Evolutionary conservation across 1,140 invertebrate species (phyloP), one percentile per base, ranked within the genome.

Genomic region (Euura saliciscinereae): DNA sequence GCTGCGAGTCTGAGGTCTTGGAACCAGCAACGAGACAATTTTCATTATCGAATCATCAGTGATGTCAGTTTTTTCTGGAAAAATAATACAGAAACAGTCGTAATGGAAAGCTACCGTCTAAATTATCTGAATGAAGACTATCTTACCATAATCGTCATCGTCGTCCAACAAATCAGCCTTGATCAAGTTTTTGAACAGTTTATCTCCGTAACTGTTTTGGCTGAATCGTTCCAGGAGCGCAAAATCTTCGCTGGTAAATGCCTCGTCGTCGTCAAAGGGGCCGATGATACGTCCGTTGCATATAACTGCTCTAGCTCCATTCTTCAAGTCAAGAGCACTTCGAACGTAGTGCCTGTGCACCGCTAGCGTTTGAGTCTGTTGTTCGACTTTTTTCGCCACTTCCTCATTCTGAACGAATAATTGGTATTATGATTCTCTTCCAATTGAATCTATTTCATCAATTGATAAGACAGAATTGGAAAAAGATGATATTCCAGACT

Each of bases 241-340:
- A 85, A 99, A 98, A 87, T 99, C 98, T 72, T 98, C 97, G 28
- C 90, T 87, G n/a, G 92, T 93, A 84, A 99, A 98, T 44, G 84
- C 83, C 84, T 99, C 98, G 64, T 89, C 85, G 0, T 89, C 82
- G 2, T 90, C 86, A 6, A 99, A 89, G 0, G 97, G 96, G 5
- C 97, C 98, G 71, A 98, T 89, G 10, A 98, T 88, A 69, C 95
- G 91, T n/a, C 97, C 97, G 89, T 99, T 99, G 66, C 93, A 93
- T 11, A 99, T 88, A 6, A 99, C 85, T 4, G 92, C 93, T 76
- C 91, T 88, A 68, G 87, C 84, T 6, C 93, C 91, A 44, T 78
- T 72, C 46, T 83, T 77, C 43, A 92, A 79, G 51, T 85, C 83
- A 11, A 93, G 78, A n/a, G 89, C 84, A 64, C 83, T 83, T 71